A percentile compares a stretch with the other conserved stretches of the same genome.
Evolutionary conservation across 2,797 vertebrate species (phyloP).

Genomic region (Rallus crepitans): DNA sequence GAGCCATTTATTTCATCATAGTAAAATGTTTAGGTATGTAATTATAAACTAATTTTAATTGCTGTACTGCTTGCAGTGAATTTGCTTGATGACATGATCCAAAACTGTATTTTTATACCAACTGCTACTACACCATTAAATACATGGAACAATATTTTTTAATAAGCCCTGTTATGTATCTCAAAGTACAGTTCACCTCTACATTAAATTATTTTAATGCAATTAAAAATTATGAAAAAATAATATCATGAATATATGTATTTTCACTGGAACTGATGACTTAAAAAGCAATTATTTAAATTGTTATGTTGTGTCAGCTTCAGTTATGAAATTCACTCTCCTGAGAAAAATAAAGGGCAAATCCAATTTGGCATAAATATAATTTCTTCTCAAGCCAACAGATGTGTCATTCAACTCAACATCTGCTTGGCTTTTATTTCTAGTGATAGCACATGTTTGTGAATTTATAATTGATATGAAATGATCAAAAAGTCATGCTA

Average conservation of each 20-base stretch:
- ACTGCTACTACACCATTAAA: neutral
- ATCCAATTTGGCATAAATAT: slow-evolving; percentile 44
- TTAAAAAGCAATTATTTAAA: slow-evolving; percentile 52
- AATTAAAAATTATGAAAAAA: neutral
- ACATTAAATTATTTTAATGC: neutral
- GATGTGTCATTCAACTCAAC: slow-evolving; percentile 70
- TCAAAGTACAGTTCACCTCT: neutral
- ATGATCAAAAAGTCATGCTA: slow-evolving; percentile 13
- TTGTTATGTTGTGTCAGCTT: slow-evolving; percentile 1
- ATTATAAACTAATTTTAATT: slow-evolving; percentile 55
- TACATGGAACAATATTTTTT: neutral
- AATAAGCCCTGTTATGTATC: neutral
- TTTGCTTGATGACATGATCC: neutral
- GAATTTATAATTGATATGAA: slow-evolving; percentile 54
- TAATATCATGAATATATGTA: neutral
- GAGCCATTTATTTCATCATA: slow-evolving; percentile 8
- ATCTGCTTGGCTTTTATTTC: slow-evolving; percentile 65
- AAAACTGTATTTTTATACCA: neutral
- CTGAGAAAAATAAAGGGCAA: slow-evolving; percentile 52
- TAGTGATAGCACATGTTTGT: neutral
- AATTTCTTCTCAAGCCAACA: slow-evolving; percentile 58
- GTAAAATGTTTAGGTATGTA: slow-evolving; percentile 20
- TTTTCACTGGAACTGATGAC: neutral
- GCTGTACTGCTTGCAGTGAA: neutral
- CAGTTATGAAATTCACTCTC: slow-evolving; percentile 31